Base-by-base conservation (phyloP, 1,140 invertebrate species). In the Maconellicoccus hirsutus region DNA sequence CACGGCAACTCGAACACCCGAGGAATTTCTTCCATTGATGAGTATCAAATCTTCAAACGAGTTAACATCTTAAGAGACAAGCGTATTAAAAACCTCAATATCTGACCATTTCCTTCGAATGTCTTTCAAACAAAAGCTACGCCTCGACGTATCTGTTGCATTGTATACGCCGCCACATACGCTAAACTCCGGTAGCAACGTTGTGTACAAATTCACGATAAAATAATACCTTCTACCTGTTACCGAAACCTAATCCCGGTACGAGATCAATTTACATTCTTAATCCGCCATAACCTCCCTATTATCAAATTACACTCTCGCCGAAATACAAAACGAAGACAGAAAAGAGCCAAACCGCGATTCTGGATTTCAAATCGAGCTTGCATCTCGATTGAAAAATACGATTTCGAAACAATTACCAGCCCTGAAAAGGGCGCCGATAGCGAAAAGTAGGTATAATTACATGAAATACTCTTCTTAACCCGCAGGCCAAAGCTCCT, bases 221-320 rank as follows among this genome's bases (percentile, higher is more conserved):
- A 52, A 14, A 52, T 16, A 52, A 52, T 16, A 52, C 42, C n/a
- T 19, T 14, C 42, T 52, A 52, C 42, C 42, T 52, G n/a, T 52
- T 16, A 14, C 42, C 42, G 42, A 52, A 52, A 52, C 42, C 42
- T 16, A 52, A 52, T 52, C 42, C 42, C 10, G n/a, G 42, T 19
- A 52, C 10, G 12, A 52, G 42, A 52, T 52, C 42, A 52, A 52
- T 52, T 52, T 52, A 52, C 42, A 52, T 52, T 52, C 42, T 19
- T 52, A 52, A 52, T 52, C 42, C 42, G 42, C 42, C 42, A 52
- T 52, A 52, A 52, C 42, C 42, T 16, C 42, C 42, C 42, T 52
- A 52, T 52, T 52, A 52, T 52, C 42, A 52, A 52, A 52, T 52
- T 52, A 52, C 42, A 52, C 42, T 16, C 3, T 33, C 29, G 3